Conservation (phyloP, 2,797 vertebrate genomes). For the Rallus crepitans region DNA sequence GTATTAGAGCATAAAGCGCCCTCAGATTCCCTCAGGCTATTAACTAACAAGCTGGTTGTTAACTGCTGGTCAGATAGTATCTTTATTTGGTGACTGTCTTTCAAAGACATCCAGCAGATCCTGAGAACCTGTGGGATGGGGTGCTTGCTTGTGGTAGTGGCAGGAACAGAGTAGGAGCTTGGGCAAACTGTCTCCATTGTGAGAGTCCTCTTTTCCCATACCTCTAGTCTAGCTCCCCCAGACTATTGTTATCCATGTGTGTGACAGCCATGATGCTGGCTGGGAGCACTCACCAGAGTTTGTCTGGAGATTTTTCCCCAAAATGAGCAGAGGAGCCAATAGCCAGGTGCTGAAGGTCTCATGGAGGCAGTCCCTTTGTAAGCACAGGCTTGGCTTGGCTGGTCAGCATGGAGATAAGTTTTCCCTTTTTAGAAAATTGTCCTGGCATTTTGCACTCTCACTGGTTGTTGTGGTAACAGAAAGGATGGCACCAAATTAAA, state of each 20-base stretch:
- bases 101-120: background rate
- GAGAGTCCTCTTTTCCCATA: fast-evolving
- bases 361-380: background rate
- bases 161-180: background rate
- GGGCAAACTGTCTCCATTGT: background rate
- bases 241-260: fast-evolving
- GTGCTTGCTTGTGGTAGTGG: background rate
- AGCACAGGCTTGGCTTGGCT: background rate
- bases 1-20: conserved; percentile 70
- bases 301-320: background rate
- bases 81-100: conserved; percentile 37
- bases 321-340: background rate
- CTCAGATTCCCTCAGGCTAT: conserved; percentile 69
- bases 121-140: background rate
- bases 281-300: background rate
- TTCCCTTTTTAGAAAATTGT: background rate
- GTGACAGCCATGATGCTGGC: background rate
- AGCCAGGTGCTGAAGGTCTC: background rate
- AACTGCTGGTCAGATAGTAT: conserved; percentile 56
- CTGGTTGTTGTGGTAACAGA: background rate
- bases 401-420: fast-evolving
- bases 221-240: background rate
- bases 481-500: background rate
- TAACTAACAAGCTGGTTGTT: conserved; percentile 73
- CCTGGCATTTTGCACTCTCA: background rate